Conservation (phyloP, 2,888 invertebrate species). For the Tachystola acroxantha region DNA sequence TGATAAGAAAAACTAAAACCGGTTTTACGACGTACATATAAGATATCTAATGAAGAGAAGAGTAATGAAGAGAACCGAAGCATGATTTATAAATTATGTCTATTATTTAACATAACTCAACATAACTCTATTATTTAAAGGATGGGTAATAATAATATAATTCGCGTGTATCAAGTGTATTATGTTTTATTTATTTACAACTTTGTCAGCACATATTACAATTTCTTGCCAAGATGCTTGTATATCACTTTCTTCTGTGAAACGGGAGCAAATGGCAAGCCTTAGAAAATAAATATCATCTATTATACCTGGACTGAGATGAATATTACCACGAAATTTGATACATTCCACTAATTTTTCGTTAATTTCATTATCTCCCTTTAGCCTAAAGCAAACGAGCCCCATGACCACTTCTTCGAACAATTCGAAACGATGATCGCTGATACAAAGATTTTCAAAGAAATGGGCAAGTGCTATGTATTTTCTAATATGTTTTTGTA, state of each 20-base stretch:
- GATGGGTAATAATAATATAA: no score
- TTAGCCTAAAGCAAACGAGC: conserved; percentile 96
- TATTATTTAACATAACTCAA: no score
- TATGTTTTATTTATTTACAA: conserved; percentile 57
- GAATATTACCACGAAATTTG: conserved; percentile 93
- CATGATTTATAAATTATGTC: no score
- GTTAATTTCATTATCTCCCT: conserved; percentile 89
- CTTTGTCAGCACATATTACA: conserved; percentile 83
- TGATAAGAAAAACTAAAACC: no score
- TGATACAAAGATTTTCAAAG: conserved; percentile 87
- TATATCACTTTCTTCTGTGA: conserved; percentile 89
- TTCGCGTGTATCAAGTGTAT: no score
- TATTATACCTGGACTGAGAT: conserved; percentile 94
- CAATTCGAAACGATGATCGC: conserved; percentile 93
- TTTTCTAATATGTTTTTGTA: conserved; percentile 91
- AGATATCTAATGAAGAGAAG: no score
- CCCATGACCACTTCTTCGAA: conserved; percentile 94
- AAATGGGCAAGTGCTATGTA: conserved; percentile 92
- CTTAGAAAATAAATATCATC: conserved; percentile 90
- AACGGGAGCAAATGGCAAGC: conserved; percentile 93
- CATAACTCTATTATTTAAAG: no score
- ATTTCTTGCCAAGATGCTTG: conserved; percentile 93
- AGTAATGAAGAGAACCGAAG: no score
- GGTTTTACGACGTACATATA: no score
- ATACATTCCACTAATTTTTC: conserved; percentile 89